Evolutionary conservation across 2,797 vertebrate species (phyloP).

Genomic region (Thamnophis elegans): DNA sequence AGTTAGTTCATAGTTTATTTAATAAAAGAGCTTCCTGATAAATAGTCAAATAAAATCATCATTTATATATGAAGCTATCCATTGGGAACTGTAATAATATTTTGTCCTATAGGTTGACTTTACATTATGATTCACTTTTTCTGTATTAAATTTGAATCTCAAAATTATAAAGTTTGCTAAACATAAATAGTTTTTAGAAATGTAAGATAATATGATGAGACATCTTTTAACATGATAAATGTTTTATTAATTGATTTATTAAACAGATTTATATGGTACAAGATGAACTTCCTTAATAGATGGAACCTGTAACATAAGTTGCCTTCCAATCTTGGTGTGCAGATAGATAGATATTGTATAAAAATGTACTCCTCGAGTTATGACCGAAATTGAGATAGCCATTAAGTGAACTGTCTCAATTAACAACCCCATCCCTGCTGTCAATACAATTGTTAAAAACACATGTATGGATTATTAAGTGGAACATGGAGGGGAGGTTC

Average conservation of each 20-base stretch:
- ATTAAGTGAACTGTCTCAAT: no score
- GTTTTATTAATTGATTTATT: background rate
- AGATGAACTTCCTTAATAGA: background rate
- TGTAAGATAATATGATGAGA: background rate
- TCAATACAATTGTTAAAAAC: background rate
- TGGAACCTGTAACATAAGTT: background rate
- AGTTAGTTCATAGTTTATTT: background rate
- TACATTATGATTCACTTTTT: background rate
- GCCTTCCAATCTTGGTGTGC: background rate
- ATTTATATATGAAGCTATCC: background rate
- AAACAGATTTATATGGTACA: background rate
- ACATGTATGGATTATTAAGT: background rate
- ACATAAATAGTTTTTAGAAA: background rate
- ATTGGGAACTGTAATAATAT: background rate
- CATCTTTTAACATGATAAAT: background rate
- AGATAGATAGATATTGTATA: background rate
- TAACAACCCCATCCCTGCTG: background rate
- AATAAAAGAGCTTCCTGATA: background rate
- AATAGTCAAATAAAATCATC: background rate
- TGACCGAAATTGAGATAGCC: background rate
- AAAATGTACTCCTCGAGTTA: background rate
- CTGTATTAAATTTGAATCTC: background rate
- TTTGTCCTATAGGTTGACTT: background rate
- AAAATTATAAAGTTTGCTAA: background rate
- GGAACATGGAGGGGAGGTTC: background rate